A percentile compares a stretch with the other conserved stretches of the same genome.
These are phyloP conservation scores for Eulemur macaco DNA, from an alignment of 2,113 vertebrate genomes.

Conservation along the genomic window DNA sequence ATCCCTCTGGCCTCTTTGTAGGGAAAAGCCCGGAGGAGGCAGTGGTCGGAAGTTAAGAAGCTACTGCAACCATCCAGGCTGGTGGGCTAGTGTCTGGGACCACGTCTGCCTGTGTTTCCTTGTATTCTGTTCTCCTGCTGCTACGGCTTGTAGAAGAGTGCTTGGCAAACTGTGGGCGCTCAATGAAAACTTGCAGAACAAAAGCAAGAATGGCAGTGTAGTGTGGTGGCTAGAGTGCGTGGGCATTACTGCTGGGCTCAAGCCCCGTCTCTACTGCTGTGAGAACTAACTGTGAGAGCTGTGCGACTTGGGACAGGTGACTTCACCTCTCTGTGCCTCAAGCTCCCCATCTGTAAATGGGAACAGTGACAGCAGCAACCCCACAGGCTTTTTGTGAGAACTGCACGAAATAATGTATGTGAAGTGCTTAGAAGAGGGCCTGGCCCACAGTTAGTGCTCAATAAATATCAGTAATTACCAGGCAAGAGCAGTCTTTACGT, in stretches of 20 bases:
- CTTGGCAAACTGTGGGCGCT: too few species aligned
- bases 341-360: not conserved
- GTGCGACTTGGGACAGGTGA: not conserved
- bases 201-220: not conserved
- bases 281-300: not conserved
- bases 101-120: fast-evolving
- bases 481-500: not conserved
- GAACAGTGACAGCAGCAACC: not conserved
- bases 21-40: not conserved
- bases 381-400: not conserved
- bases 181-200: not conserved
- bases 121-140: not conserved
- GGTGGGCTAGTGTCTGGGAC: fast-evolving
- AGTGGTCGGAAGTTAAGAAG: not conserved
- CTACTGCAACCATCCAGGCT: not conserved
- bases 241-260: not conserved
- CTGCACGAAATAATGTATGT: fast-evolving
- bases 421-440: not conserved
- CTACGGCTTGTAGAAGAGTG: fast-evolving
- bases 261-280: too few species aligned
- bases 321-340: not conserved
- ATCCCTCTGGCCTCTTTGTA: not conserved
- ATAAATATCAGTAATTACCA: not conserved
- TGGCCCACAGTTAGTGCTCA: not conserved
- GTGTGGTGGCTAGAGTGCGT: fast-evolving